Evolutionary conservation across 2,113 vertebrate genomes (phyloP), one percentile per base, ranked within the genome.

Genomic region (Abramis brama): DNA sequence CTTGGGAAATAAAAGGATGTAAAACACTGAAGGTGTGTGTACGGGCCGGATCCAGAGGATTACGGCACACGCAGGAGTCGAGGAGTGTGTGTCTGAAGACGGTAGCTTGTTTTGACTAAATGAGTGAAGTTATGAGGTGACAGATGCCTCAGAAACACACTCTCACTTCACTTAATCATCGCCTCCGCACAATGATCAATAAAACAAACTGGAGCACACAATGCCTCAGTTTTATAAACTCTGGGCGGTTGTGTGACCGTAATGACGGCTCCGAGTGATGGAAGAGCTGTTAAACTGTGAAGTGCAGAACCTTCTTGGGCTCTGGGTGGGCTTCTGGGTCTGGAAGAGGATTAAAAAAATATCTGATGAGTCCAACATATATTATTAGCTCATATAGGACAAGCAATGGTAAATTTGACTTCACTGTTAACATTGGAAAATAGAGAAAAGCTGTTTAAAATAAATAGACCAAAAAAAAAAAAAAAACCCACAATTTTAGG

Each of bases 231-330:
- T 47, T 77, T 82, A 79, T 88, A 84, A 86, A 87, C 84, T 60
- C 36, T 39, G 39, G 45, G 50, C 21, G 43, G 66, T 17, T 59
- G 39, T 74, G 73, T 64, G 66, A 57, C 74, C 33, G 47, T 66
- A 60, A 83, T 27, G 15, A 57, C 36, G 27, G 70, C 82, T 86
- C 25, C 3, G 76, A 66, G 81, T 84, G 84, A 89, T 89, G 73
- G 73, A 84, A 74, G 73, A 79, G 60, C 86, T 85, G 87, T 84
- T 86, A 85, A 88, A 85, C 86, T 85, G 87, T 66, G 60, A 66
- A 76, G 79, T 66, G 60, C 73, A 76, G 83, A 60, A 83, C 71
- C 10, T 13, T 71, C 64, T n/a, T 50, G 59, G 27, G 23, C 57
- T 80, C 23, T 47, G 84, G 82, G 75, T 52, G 78, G 73, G 21